Conservation (phyloP, 2,888 invertebrate species). For the Pammene fasciana region DNA sequence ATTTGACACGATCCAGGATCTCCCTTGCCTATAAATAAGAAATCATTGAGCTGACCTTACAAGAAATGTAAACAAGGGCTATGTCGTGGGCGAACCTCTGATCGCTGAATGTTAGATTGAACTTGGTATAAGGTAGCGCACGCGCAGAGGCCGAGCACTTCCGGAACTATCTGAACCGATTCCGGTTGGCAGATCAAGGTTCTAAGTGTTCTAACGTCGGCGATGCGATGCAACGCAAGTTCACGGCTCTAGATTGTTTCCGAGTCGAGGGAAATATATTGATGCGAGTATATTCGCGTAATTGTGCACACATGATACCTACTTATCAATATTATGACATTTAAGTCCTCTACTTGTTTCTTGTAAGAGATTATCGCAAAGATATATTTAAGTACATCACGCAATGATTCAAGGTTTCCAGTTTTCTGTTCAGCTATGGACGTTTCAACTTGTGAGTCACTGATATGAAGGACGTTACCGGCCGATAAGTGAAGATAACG, state of each 20-base stretch:
- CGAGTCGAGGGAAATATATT: background rate
- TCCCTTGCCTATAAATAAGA: no score
- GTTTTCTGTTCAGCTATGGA: constrained; percentile 32
- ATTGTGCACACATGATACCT: no score
- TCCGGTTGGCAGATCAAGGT: constrained; percentile 39
- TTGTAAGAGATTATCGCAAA: no score
- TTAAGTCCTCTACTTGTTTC: no score
- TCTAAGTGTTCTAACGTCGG: constrained; percentile 28
- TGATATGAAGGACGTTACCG: constrained; percentile 25
- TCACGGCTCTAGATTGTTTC: background rate
- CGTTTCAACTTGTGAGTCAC: constrained; percentile 21
- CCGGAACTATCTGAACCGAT: constrained; percentile 29
- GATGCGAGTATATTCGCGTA: no score
- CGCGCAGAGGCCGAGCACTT: constrained; percentile 30
- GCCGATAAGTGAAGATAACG: constrained; percentile 33
- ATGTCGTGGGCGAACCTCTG: background rate
- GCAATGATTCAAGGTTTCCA: constrained; percentile 11
- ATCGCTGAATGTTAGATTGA: constrained; percentile 1
- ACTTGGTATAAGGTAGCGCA: constrained; percentile 22
- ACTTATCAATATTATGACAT: no score
- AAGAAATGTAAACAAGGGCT: no score
- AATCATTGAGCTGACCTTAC: no score
- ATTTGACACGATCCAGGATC: no score
- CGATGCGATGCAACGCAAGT: constrained; percentile 4
- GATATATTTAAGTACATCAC: constrained; percentile 2